These are phyloP conservation scores for Zoanthus gigantus DNA, from an alignment of 92 coral and sea anemone species.

Conservation along the genomic window DNA sequence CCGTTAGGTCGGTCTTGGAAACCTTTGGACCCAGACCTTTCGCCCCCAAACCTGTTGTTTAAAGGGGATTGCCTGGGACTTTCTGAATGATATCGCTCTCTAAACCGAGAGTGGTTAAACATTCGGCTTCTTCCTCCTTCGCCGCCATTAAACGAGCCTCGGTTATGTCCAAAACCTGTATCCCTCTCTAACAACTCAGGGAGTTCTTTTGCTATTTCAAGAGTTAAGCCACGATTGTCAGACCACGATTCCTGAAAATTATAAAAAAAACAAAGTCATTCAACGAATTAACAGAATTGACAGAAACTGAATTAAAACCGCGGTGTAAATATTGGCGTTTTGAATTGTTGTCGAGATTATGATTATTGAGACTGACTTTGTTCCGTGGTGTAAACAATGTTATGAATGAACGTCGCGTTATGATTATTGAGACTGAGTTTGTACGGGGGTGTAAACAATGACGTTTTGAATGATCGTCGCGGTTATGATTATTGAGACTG, in stretches of 20 bases:
- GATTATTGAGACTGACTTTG: no score
- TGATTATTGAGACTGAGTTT: no score
- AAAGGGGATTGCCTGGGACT: slow-evolving; percentile 59
- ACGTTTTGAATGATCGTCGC: no score
- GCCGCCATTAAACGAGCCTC: slow-evolving; percentile 57
- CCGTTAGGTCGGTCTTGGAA: slow-evolving; percentile 22
- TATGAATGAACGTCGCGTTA: no score
- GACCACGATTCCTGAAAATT: slow-evolving; percentile 76
- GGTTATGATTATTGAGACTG: no score
- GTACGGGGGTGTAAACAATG: no score
- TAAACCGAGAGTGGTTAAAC: slow-evolving; percentile 50
- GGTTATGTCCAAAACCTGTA: slow-evolving; percentile 50
- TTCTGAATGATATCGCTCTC: slow-evolving; percentile 43
- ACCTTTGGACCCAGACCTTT: slow-evolving; percentile 43
- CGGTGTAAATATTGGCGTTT: no score
- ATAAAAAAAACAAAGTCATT: neutral
- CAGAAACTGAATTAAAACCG: no score
- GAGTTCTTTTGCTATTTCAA: slow-evolving; percentile 74
- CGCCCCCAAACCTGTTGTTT: slow-evolving; percentile 33
- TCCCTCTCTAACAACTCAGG: slow-evolving; percentile 80
- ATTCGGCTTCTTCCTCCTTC: slow-evolving; percentile 48
- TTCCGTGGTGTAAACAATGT: no score
- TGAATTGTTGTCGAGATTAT: no score
- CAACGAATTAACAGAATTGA: neutral
- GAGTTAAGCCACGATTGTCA: slow-evolving; percentile 69